These are phyloP conservation scores for Halyomorpha halys DNA, from an alignment of 1,140 invertebrate genomes.

Conservation along the genomic window DNA sequence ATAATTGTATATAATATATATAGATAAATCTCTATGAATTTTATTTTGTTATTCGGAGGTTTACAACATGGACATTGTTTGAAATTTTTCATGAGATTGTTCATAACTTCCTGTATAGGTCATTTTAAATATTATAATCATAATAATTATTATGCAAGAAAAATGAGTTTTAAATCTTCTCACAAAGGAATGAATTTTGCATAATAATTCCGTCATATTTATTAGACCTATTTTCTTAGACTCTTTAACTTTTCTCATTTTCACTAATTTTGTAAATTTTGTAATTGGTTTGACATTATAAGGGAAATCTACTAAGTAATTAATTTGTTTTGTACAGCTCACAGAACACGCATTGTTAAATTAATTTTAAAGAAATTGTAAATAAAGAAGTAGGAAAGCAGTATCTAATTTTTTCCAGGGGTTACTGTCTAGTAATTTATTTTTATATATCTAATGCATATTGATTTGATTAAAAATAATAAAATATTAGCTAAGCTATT, in stretches of 20 bases:
- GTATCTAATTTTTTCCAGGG: constrained; percentile 7
- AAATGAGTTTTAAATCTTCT: neutral
- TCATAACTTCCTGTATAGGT: neutral
- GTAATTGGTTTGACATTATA: constrained; percentile 15
- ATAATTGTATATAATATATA: constrained; percentile 20
- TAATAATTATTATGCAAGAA: neutral
- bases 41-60: constrained; percentile 18
- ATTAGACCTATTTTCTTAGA: constrained; percentile 11
- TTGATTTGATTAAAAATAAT: too few relatives aligned
- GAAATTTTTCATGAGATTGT: constrained; percentile 14
- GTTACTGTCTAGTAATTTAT: neutral
- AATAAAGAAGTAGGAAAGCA: constrained; percentile 14
- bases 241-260: constrained; percentile 3
- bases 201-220: neutral
- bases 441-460: too few relatives aligned
- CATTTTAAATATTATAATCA: constrained; percentile 1
- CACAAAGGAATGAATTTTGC: neutral
- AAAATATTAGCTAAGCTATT: too few relatives aligned
- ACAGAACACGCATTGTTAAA: constrained; percentile 13
- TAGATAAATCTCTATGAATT: neutral
- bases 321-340: constrained; percentile 15
- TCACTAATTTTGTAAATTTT: constrained; percentile 15
- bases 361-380: constrained; percentile 8
- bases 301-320: neutral
- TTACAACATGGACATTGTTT: constrained; percentile 16